phyloP scores from a whole-genome alignment of 2,888 invertebrate genomes.

The Macaria notata region DNA sequence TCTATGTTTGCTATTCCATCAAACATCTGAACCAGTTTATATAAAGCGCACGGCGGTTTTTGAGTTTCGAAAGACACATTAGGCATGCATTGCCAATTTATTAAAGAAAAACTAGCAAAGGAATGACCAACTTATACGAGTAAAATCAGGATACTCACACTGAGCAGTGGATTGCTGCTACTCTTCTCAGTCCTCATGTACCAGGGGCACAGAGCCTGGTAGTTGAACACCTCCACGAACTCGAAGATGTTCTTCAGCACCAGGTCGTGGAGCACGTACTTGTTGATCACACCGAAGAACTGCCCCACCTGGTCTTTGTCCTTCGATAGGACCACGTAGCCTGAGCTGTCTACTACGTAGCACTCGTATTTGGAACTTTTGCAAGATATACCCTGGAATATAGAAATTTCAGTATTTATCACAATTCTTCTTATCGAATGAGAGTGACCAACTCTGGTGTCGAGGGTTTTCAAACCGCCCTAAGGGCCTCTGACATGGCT shows the following conservation, averaged over 20 bases:
- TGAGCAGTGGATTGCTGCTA: constrained; percentile 54
- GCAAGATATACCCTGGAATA: constrained; percentile 64
- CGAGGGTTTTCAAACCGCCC: too few relatives aligned
- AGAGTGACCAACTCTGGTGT: too few relatives aligned
- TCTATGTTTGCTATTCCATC: too few relatives aligned
- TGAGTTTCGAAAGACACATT: too few relatives aligned
- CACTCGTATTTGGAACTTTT: constrained; percentile 86
- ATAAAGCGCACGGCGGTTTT: too few relatives aligned
- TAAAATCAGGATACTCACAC: constrained; percentile 45
- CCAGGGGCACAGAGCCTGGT: constrained; percentile 88
- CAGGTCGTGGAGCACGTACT: constrained; percentile 88
- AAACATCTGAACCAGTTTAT: too few relatives aligned
- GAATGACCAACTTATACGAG: too few relatives aligned
- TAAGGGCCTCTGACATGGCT: too few relatives aligned
- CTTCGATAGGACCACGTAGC: constrained; percentile 89
- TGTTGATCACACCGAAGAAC: constrained; percentile 90
- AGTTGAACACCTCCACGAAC: constrained; percentile 90
- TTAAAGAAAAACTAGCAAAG: not conserved
- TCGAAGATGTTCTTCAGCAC: constrained; percentile 87
- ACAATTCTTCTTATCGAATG: too few relatives aligned
- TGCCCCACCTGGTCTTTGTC: constrained; percentile 87
- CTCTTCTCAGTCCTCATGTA: constrained; percentile 43
- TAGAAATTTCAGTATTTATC: too few relatives aligned
- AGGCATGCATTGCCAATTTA: too few relatives aligned
- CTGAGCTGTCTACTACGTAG: constrained; percentile 95